Conservation (phyloP, 2,113 vertebrate genomes). For the Psilopogon haemacephalus region DNA sequence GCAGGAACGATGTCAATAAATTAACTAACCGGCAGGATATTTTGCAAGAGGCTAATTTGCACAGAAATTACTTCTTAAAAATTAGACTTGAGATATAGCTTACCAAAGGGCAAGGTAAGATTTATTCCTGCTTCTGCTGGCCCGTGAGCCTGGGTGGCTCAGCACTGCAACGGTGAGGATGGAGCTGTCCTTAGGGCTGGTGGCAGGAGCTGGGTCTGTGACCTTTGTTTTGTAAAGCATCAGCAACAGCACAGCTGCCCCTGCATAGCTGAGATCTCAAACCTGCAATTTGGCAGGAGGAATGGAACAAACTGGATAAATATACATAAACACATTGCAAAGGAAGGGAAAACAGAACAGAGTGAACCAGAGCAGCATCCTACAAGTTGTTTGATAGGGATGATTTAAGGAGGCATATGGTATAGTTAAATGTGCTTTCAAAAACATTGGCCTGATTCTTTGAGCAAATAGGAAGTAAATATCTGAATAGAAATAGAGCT, state of each 20-base stretch:
- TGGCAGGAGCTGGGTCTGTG: conserved; percentile 5
- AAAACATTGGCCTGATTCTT: conserved; percentile 78
- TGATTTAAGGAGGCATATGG: conserved; percentile 81
- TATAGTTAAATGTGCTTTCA: conserved; percentile 79
- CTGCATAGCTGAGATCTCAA: conserved; percentile 70
- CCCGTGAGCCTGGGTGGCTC: neutral
- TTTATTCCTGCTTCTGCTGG: neutral
- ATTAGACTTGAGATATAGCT: neutral
- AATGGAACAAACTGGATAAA: conserved; percentile 77
- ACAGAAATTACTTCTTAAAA: neutral
- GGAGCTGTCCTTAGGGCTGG: neutral
- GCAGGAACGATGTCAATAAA: neutral
- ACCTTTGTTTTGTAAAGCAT: conserved; percentile 54
- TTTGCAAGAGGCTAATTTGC: neutral
- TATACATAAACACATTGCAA: conserved; percentile 76
- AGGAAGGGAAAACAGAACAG: conserved; percentile 75
- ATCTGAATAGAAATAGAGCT: conserved; percentile 56
- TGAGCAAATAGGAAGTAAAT: conserved; percentile 71
- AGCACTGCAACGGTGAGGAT: neutral
- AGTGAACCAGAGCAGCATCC: conserved; percentile 73
- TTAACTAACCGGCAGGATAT: neutral
- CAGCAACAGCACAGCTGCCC: conserved; percentile 76
- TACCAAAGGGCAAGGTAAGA: neutral
- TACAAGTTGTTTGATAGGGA: conserved; percentile 77
- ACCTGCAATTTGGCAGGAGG: conserved; percentile 77